Evolutionary conservation across 2,888 invertebrate genomes (phyloP).

Genomic region (Epistrophella euchroma): DNA sequence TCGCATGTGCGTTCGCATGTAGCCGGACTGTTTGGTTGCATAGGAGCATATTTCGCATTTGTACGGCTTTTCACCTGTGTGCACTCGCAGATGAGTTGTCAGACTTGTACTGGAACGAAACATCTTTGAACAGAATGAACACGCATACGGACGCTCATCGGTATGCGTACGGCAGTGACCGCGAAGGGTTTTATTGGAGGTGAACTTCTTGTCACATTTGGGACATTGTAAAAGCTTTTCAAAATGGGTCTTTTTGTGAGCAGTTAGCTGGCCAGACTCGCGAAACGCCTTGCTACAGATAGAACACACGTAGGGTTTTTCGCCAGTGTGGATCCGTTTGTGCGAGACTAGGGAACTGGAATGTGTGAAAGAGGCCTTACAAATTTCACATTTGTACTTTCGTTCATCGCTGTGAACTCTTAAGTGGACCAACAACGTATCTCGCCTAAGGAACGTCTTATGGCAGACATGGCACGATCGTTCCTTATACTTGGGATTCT

Average conservation of each 20-base stretch:
- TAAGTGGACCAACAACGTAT: constrained; percentile 62
- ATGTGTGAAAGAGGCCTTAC: constrained; percentile 64
- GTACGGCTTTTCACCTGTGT: constrained; percentile 68
- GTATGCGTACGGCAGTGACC: constrained; percentile 71
- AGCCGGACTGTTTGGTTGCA: constrained; percentile 69
- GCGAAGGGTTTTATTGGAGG: constrained; percentile 66
- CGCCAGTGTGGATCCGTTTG: constrained; percentile 69
- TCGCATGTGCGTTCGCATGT: constrained; percentile 66
- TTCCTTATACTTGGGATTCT: constrained; percentile 68
- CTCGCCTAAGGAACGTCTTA: constrained; percentile 65
- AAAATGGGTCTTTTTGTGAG: constrained; percentile 68
- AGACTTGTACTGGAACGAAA: constrained; percentile 65
- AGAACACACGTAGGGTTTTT: constrained; percentile 55
- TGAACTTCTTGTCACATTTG: constrained; percentile 69
- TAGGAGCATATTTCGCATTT: constrained; percentile 71
- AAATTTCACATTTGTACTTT: constrained; percentile 65
- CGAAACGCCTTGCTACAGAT: constrained; percentile 67
- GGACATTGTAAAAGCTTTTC: constrained; percentile 63
- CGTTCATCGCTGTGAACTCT: constrained; percentile 67
- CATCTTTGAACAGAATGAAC: constrained; percentile 55
- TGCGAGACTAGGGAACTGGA: constrained; percentile 73
- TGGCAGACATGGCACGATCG: constrained; percentile 67
- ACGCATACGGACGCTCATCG: constrained; percentile 67
- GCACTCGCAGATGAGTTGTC: constrained; percentile 64
- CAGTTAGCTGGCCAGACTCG: constrained; percentile 66